phyloP scores from a whole-genome alignment of 2,797 vertebrate genomes.

The Sylvilagus floridanus region DNA sequence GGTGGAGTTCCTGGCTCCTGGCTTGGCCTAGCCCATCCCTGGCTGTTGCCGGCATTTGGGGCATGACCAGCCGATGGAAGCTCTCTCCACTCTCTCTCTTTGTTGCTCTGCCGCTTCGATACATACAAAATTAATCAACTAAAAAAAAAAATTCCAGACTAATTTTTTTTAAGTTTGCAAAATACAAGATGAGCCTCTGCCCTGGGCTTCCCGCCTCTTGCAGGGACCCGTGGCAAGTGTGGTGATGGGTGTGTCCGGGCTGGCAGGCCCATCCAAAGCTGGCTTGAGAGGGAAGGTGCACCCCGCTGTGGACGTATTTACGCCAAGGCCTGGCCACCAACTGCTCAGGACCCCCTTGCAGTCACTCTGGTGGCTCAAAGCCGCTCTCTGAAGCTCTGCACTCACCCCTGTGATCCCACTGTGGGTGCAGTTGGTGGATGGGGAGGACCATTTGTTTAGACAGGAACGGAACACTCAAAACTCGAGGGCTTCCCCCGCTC shows the following conservation, averaged over 20 bases:
- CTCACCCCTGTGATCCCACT: not conserved
- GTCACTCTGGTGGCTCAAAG: not conserved
- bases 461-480: not conserved
- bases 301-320: not conserved
- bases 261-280: not conserved
- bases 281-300: not conserved
- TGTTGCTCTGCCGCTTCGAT: too few relatives aligned
- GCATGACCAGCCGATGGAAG: too few relatives aligned
- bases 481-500: not conserved
- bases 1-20: too few relatives aligned
- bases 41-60: too few relatives aligned
- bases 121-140: too few relatives aligned
- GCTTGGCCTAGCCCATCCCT: too few relatives aligned
- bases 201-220: not conserved
- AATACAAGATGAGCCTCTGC: not conserved
- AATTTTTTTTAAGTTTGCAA: slow-evolving; percentile 7
- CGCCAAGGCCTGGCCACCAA: not conserved
- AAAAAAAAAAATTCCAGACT: not conserved
- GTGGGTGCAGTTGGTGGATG: too few relatives aligned
- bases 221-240: not conserved
- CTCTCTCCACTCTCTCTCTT: too few relatives aligned
- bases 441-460: slow-evolving; percentile 24
- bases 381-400: slow-evolving; percentile 9
- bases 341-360: slow-evolving; percentile 10
- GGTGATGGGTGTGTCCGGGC: not conserved